A percentile compares a stretch with the other conserved stretches of the same genome.
Evolutionary conservation across 2,888 invertebrate species (phyloP).

Genomic region (Mamestra brassicae): DNA sequence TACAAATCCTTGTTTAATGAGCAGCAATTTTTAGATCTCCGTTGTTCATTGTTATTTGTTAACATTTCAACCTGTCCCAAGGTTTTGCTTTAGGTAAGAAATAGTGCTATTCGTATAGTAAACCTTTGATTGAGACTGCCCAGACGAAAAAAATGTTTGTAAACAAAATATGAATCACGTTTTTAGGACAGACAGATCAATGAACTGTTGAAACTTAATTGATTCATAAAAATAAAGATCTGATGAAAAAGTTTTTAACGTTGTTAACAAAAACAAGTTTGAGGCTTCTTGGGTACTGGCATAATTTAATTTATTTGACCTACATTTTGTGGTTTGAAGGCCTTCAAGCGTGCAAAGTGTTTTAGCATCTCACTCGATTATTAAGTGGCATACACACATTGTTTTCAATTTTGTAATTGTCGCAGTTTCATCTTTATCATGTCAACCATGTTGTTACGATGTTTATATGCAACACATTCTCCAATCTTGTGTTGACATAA

Average conservation of each 20-base stretch:
- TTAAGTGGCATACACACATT: not conserved
- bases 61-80: not conserved
- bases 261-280: conserved; percentile 3
- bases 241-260: not conserved
- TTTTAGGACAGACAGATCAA: conserved; percentile 6
- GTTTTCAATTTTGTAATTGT: not conserved
- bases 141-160: conserved; percentile 1
- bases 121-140: too few relatives aligned
- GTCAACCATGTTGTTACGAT: too few relatives aligned
- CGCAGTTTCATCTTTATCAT: not conserved
- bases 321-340: not conserved
- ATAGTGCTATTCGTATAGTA: too few relatives aligned
- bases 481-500: not conserved
- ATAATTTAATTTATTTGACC: not conserved
- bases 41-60: too few relatives aligned
- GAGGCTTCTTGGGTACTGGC: not conserved
- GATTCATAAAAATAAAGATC: not conserved
- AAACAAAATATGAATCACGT: conserved; percentile 8
- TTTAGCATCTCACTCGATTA: too few relatives aligned
- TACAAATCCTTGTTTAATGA: too few relatives aligned
- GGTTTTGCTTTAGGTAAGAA: not conserved
- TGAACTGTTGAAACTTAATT: conserved; percentile 1
- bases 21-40: too few relatives aligned
- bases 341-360: not conserved
- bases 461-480: too few relatives aligned